Base-by-base conservation (phyloP, 1,140 invertebrate genomes). In the Pogonomyrmex californicus region DNA sequence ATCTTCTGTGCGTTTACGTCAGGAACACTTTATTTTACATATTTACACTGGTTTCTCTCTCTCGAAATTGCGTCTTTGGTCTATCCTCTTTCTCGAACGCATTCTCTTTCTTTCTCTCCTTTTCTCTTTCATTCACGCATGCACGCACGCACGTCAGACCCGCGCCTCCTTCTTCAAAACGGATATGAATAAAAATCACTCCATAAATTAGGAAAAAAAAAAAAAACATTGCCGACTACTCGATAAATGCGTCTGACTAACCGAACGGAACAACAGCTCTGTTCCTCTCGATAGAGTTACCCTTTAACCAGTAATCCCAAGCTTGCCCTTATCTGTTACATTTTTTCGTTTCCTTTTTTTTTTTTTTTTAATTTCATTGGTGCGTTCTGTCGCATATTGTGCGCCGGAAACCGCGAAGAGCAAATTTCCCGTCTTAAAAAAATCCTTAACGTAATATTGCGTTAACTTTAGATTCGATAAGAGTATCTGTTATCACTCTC, bases 1-100 rank as follows among this genome's bases (percentile, higher is more conserved):
- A 83, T 77, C 44, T 60, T 81, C 81, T 88, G 87, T 91, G 90
- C 90, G 87, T 86, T 91, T 87, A 86, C 86, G 87, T 87, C 87
- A 75, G 82, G 76, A 85, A 78, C 90, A 85, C 86, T 81, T 73
- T 86, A 75, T 51, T 87, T 83, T 83, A 87, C 81, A 85, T 88
- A 76, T 75, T 88, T 87, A 87, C 86, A 87, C 23, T 12, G 75
- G 51, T 75, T 58, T 76, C 7, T 68, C 23, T 49, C n/a, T 66
- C 63, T 30, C 47, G 79, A 71, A 51, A 82, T 82, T 58, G 47
- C 68, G 33, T 85, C 30, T 54, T 65, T 86, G 76, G 60, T 86
- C 56, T 86, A 66, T 33, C 71, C 47, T 63, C 58, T 49, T 38
- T 79, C 23, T 81, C 44, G 47, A 56, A 66, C 51, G 71, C 71